These are phyloP conservation scores for Meandrina meandrites DNA, from an alignment of 92 coral and sea anemone genomes.

Conservation along the genomic window DNA sequence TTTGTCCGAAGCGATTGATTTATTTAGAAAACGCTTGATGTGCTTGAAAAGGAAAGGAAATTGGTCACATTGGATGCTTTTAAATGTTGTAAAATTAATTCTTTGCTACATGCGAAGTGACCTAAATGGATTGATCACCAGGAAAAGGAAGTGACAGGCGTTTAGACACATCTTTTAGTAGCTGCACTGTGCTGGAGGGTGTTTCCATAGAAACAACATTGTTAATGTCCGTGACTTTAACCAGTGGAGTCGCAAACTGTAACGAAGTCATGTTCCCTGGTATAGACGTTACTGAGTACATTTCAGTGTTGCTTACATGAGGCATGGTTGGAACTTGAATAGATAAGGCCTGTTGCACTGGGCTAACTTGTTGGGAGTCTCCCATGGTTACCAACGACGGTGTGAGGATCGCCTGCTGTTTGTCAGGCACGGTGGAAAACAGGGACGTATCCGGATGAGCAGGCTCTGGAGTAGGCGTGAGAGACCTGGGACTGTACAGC, in stretches of 20 bases:
- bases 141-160: conserved; percentile 59
- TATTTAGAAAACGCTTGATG: background rate
- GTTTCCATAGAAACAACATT: conserved; percentile 47
- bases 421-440: conserved; percentile 2
- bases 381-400: conserved; percentile 7
- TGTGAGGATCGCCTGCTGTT: conserved; percentile 18
- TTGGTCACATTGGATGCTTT: conserved; percentile 6
- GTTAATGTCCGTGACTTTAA: conserved; percentile 31
- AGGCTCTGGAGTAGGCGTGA: conserved; percentile 54
- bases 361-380: conserved; percentile 1
- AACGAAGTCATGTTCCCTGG: background rate
- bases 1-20: background rate
- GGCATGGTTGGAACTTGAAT: conserved; percentile 32
- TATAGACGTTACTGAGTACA: conserved; percentile 9
- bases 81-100: background rate
- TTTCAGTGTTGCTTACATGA: conserved; percentile 19
- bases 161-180: conserved; percentile 49
- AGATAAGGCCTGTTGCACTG: conserved; percentile 32
- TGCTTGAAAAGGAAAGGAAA: background rate
- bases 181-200: conserved; percentile 38
- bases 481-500: conserved; percentile 60
- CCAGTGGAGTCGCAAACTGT: conserved; percentile 27
- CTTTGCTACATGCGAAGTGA: background rate
- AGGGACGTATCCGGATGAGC: conserved; percentile 11
- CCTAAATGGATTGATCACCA: conserved; percentile 15